These are phyloP conservation scores for Gadopsis bispinosus DNA, from an alignment of 2,797 vertebrate genomes.

Conservation along the genomic window DNA sequence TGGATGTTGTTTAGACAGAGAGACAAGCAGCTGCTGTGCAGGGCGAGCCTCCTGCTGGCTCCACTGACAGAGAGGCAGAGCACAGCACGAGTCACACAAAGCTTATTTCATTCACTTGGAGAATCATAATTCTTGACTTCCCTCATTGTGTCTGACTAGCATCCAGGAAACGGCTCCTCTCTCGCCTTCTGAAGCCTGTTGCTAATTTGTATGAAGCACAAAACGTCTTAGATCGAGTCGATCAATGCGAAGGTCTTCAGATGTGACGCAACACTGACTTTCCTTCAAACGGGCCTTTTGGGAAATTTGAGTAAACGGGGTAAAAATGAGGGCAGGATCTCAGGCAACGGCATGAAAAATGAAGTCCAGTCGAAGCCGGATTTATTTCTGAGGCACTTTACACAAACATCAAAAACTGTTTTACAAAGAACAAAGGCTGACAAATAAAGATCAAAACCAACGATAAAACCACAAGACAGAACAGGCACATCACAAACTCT, in stretches of 20 bases:
- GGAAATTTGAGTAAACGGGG: slow-evolving; percentile 36
- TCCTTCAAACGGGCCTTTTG: slow-evolving; percentile 42
- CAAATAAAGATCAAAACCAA: slow-evolving; percentile 40
- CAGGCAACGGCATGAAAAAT: slow-evolving; percentile 25
- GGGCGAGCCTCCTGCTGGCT: slow-evolving; percentile 48
- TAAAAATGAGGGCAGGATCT: slow-evolving; percentile 24
- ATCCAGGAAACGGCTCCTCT: slow-evolving; percentile 50
- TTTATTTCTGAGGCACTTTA: slow-evolving; percentile 46
- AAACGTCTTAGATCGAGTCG: slow-evolving; percentile 30
- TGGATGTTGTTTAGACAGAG: slow-evolving; percentile 42
- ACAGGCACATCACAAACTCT: slow-evolving; percentile 23
- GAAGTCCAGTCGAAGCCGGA: slow-evolving; percentile 41
- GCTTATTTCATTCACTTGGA: slow-evolving; percentile 51
- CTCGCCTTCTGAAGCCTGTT: slow-evolving; percentile 29
- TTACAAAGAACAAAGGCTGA: slow-evolving; percentile 52
- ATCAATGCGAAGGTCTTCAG: slow-evolving; percentile 29
- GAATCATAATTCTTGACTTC: slow-evolving; percentile 60
- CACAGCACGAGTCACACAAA: slow-evolving; percentile 52
- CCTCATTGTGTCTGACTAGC: slow-evolving; percentile 42
- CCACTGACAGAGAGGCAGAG: slow-evolving; percentile 11
- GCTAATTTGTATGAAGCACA: slow-evolving; percentile 38
- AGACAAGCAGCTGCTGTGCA: slow-evolving; percentile 47
- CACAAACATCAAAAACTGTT: slow-evolving; percentile 53
- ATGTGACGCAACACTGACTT: slow-evolving; percentile 32
- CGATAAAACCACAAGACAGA: slow-evolving; percentile 52